Evolutionary conservation across 2,113 vertebrate genomes (phyloP).

Genomic region (Ardeotis arabs): DNA sequence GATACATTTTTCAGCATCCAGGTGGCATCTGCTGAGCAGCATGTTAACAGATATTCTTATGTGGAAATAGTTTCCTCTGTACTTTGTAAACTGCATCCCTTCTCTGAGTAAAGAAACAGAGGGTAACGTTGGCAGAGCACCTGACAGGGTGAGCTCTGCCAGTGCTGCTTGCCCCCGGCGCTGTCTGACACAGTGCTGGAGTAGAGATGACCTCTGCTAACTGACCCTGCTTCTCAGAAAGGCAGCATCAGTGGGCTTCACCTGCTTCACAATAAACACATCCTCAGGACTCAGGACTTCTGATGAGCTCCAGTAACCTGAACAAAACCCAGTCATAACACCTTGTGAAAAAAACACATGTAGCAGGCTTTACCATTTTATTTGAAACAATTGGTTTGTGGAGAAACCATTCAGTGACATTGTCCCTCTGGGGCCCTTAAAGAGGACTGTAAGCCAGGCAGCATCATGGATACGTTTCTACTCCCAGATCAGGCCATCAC

Average conservation of each 20-base stretch:
- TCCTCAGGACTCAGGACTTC: background rate
- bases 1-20: background rate
- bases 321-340: background rate
- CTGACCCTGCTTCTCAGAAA: background rate
- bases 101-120: background rate
- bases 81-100: background rate
- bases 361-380: background rate
- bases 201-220: background rate
- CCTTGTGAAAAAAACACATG: rapidly evolving
- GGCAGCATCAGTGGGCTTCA: background rate
- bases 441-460: background rate
- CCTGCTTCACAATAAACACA: background rate
- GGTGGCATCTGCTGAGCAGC: background rate
- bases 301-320: background rate
- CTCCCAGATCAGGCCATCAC: background rate
- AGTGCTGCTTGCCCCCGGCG: rapidly evolving
- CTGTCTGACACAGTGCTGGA: background rate
- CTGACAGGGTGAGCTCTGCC: background rate
- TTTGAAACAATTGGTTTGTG: background rate
- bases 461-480: background rate
- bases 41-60: background rate
- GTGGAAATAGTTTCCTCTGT: background rate
- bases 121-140: background rate
- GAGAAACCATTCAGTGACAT: background rate
- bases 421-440: background rate